Evolutionary conservation across 2,113 vertebrate species (phyloP).

Genomic region (Sylvietta virens): DNA sequence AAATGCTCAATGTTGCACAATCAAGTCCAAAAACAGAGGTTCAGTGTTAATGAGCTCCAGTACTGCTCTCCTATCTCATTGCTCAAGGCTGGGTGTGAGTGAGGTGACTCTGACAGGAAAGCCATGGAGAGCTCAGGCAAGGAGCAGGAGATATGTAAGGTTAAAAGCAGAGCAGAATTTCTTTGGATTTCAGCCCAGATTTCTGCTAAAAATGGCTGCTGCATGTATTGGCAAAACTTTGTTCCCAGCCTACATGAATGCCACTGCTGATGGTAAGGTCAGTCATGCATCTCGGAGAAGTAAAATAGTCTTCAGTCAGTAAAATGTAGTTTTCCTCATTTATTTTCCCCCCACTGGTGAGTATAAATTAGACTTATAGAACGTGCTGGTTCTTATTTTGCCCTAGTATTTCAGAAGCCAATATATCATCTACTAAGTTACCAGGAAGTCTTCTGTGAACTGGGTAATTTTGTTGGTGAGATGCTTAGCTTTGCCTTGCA

Average conservation of each 20-base stretch:
- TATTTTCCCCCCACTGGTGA: background rate
- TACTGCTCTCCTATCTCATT: background rate
- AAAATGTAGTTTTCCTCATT: background rate
- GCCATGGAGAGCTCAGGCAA: background rate
- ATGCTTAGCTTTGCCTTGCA: background rate
- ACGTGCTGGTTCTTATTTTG: background rate
- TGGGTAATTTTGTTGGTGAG: background rate
- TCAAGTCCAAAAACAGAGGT: background rate
- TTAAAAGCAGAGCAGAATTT: constrained; percentile 10
- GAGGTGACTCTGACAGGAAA: background rate
- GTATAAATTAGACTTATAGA: background rate
- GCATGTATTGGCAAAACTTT: background rate
- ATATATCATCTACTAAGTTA: background rate
- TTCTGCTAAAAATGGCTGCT: background rate
- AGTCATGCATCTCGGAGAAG: background rate
- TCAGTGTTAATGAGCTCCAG: background rate
- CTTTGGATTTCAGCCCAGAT: background rate
- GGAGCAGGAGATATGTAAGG: background rate
- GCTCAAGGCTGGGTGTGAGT: background rate
- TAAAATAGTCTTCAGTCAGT: background rate
- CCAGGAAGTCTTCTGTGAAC: background rate
- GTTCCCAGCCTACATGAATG: background rate
- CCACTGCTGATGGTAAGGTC: background rate
- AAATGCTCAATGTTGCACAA: background rate
- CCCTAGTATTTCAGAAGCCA: background rate